Conservation (phyloP, 2,113 vertebrate genomes). For the Carassius gibelio region DNA sequence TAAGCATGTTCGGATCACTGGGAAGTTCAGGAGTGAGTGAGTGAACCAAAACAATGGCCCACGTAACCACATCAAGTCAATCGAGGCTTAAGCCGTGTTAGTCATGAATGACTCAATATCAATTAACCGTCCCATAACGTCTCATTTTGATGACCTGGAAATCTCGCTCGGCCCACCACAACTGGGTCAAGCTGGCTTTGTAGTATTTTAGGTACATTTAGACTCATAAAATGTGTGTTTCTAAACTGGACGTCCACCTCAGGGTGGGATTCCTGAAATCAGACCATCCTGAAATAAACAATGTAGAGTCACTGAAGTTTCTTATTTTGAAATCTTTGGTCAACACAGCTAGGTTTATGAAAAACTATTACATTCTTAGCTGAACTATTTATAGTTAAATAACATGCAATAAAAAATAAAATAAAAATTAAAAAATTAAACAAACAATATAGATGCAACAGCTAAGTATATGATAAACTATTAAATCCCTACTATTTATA, state of each 20-base stretch:
- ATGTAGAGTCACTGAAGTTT: background rate
- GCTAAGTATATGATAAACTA: too few species aligned
- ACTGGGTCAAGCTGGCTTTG: slow-evolving; percentile 24
- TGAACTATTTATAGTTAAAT: background rate
- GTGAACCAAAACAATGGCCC: slow-evolving; percentile 35
- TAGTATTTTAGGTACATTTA: slow-evolving; percentile 22
- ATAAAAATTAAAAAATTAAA: background rate
- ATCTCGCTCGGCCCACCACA: slow-evolving; percentile 28
- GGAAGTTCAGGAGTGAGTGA: background rate
- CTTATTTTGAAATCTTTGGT: background rate
- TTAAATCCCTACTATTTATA: too few species aligned
- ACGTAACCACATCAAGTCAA: slow-evolving; percentile 45
- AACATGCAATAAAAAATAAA: background rate
- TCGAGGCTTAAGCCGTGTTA: slow-evolving; percentile 42
- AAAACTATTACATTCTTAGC: background rate
- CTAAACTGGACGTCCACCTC: background rate
- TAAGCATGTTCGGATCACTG: slow-evolving; percentile 16
- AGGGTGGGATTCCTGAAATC: background rate
- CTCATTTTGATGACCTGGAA: slow-evolving; percentile 51
- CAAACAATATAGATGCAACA: too few species aligned
- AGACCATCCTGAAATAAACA: background rate
- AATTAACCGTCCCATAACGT: slow-evolving; percentile 47
- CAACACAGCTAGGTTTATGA: background rate
- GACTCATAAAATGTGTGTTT: slow-evolving; percentile 39
- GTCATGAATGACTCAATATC: slow-evolving; percentile 58